Base-by-base conservation (phyloP, 2,888 invertebrate species). In the Platycheirus albimanus region DNA sequence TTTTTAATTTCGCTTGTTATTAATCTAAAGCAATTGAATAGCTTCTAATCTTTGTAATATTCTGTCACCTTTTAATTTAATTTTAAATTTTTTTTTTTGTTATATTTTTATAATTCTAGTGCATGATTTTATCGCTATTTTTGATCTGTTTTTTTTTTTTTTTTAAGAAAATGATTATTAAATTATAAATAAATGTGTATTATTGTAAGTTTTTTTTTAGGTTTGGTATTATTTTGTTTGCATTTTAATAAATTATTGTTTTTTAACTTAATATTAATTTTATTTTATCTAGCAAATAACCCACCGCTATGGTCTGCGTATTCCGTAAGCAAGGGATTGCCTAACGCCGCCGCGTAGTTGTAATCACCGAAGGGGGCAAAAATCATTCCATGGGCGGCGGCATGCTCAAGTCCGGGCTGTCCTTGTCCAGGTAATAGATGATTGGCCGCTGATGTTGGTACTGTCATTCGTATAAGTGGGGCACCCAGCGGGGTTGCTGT, bases 241-340 rank as follows among this genome's bases (percentile, higher is more conserved):
- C 58, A 58, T 71, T 81, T 85, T 74, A 51, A 77, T 61, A 36
- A 0, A 54, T 64, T 74, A 54, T 41, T n/a, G n/a, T n/a, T n/a
- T 56, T 78, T 58, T 19, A 52, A 61, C 72, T 66, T 61, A 61
- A 30, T 45, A 7, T 45, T 61, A 61, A 2, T 43, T 66, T 74
- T 45, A 83, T 77, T 54, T 33, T 94, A 95, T 93, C 95, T 95
- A 92, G 95, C 95, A 93, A 95, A 95, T 92, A 95, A 95, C 97
- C 97, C 97, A 97, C 97, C 97, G 94, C 96, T 95, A 94, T 97
- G 96, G 93, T 97, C 97, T 90, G 97, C 95, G 93, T 96, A 96
- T 91, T 96, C 95, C 86, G 96, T 94, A 90, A 96, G 94, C 87
- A 96, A 93, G 86, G 96, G 96, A 88, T 96, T 96, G 87, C 94